Base-by-base conservation (phyloP, 2,888 invertebrate genomes). In the Ectemnius lituratus region DNA sequence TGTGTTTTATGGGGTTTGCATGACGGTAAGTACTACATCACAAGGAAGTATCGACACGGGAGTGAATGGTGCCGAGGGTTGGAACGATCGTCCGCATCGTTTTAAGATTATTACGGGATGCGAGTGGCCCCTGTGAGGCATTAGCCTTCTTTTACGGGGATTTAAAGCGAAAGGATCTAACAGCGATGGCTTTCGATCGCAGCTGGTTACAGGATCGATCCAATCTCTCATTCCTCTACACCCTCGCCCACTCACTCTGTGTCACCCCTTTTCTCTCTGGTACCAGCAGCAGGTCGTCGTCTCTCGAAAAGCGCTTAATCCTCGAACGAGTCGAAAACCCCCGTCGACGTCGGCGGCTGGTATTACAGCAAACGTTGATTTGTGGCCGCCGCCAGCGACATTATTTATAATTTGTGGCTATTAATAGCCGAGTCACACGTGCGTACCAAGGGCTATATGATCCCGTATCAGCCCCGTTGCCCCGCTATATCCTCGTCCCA, bases 361-460 rank as follows among this genome's bases (percentile, higher is more conserved):
- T 87, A 87, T 87, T 86, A 86, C 85, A 67, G 84, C 78, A 86
- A 87, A 87, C 85, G 84, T 86, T 87, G 87, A 87, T 87, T 87
- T 87, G 87, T 87, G 85, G 83, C 72, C 78, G 78, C 37, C 70
- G 73, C 58, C 65, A 62, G 78, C 73, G 82, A 83, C 84, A 87
- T 87, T 87, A 87, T 85, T 87, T 87, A 87, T 87, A 87, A 87
- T 87, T 87, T 87, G 85, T 77, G 84, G 78, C 80, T 80, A 87
- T 87, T 87, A 87, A 86, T 81, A 81, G 85, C 72, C 52, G 75
- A 62, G 73, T 62, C 69, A 67, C 75, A 63, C 70, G 72, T 74
- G 71, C 77, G 77, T 63, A 69, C 27, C 59, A 23, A 6, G 37
- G 27, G 58, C 28, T n/a, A 8, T 46, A 49, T 69, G 37, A 59